Evolutionary conservation across 2,888 invertebrate genomes (phyloP).

Genomic region (Tenthredo amoena): DNA sequence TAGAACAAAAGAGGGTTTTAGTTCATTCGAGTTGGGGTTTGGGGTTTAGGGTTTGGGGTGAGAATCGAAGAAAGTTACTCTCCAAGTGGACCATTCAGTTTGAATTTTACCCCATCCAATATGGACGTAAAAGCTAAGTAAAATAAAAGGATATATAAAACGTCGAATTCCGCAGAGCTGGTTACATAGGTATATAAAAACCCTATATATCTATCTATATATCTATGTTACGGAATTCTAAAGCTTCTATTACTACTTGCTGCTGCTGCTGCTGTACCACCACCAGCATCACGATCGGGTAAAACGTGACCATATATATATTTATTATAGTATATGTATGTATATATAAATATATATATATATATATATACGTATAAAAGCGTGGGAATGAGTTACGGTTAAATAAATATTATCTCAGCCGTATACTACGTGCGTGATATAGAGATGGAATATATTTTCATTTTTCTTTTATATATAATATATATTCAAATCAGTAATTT

Average conservation of each 20-base stretch:
- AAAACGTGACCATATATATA: constrained; percentile 4
- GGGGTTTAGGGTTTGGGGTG: background rate
- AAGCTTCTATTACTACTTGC: background rate
- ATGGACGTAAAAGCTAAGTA: constrained; percentile 8
- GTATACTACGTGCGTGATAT: background rate
- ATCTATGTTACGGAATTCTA: background rate
- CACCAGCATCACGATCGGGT: background rate
- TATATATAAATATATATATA: background rate
- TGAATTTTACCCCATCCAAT: constrained; percentile 6
- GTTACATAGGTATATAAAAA: constrained; percentile 2
- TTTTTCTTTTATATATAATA: background rate
- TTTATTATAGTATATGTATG: background rate
- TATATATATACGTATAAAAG: background rate
- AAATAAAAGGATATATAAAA: constrained; percentile 23
- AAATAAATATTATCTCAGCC: background rate
- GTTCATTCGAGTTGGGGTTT: background rate
- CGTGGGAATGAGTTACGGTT: background rate
- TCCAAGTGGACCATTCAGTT: constrained; percentile 21
- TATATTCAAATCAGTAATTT: background rate
- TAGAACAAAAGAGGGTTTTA: background rate
- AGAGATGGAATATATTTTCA: background rate
- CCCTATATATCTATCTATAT: background rate
- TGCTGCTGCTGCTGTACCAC: background rate
- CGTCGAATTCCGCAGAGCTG: background rate
- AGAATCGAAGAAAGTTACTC: constrained; percentile 25